phyloP scores from a whole-genome alignment of 2,797 vertebrate genomes.

The Cossypha heuglini region DNA sequence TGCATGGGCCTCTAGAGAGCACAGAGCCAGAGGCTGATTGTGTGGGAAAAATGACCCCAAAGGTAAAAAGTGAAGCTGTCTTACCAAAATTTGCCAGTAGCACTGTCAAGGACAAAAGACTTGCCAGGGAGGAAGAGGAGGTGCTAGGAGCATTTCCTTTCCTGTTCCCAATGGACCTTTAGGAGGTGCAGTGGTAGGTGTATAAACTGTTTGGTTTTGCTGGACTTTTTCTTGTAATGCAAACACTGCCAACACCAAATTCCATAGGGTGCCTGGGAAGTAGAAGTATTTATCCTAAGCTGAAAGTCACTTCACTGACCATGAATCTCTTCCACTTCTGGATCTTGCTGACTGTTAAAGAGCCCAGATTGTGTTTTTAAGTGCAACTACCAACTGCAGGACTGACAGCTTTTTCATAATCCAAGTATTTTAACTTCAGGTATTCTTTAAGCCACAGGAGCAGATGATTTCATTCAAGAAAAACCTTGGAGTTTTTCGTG shows the following conservation, averaged over 20 bases:
- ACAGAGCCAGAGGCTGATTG: neutral
- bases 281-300: neutral
- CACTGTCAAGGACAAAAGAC: neutral
- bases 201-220: neutral
- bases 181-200: neutral
- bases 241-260: neutral
- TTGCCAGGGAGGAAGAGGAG: neutral
- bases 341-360: neutral
- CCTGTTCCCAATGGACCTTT: rapidly evolving
- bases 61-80: neutral
- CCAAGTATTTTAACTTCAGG: neutral
- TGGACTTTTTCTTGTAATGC: neutral
- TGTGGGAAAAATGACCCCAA: neutral
- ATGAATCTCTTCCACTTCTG: neutral
- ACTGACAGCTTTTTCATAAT: neutral
- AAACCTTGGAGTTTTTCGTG: neutral
- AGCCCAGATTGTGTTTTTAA: neutral
- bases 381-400: neutral
- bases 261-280: neutral
- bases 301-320: neutral
- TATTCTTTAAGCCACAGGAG: neutral
- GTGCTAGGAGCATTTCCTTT: neutral
- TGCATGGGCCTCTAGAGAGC: rapidly evolving
- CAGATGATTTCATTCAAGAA: neutral
- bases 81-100: neutral